These are phyloP conservation scores for Parthenolecanium corni DNA, from an alignment of 2,888 invertebrate genomes.

Conservation along the genomic window DNA sequence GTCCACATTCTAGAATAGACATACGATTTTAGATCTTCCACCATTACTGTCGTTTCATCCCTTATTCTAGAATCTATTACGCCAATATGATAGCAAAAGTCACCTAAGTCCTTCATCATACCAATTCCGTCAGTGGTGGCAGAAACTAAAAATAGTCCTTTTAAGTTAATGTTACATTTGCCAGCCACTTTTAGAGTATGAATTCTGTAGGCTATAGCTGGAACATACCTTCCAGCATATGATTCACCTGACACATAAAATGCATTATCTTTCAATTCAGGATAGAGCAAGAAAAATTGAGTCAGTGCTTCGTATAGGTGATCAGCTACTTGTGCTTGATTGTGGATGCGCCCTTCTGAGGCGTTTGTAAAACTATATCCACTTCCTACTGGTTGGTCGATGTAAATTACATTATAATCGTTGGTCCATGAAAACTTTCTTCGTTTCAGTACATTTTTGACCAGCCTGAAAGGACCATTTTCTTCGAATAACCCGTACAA, in stretches of 20 bases:
- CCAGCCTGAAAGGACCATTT: conserved; percentile 41
- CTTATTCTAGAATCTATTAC: too few relatives aligned
- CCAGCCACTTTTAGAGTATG: conserved; percentile 43
- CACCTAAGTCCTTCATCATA: too few relatives aligned
- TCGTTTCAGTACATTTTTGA: conserved; percentile 39
- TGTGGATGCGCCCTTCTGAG: conserved; percentile 62
- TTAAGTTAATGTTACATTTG: conserved; percentile 53
- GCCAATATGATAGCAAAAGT: too few relatives aligned
- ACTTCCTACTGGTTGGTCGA: conserved; percentile 86
- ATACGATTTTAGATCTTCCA: too few relatives aligned
- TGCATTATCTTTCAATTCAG: conserved; percentile 56
- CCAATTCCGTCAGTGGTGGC: background rate
- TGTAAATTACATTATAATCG: conserved; percentile 68
- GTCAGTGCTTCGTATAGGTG: conserved; percentile 62
- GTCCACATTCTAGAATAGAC: too few relatives aligned
- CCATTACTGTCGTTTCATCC: too few relatives aligned
- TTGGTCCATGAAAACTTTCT: conserved; percentile 69
- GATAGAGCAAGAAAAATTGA: conserved; percentile 77
- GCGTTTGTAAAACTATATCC: conserved; percentile 79
- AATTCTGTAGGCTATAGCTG: conserved; percentile 63
- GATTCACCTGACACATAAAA: conserved; percentile 78
- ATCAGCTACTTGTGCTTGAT: conserved; percentile 66
- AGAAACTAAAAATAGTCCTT: conserved; percentile 51
- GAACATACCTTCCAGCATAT: conserved; percentile 89
- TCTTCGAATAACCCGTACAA: conserved; percentile 37